Conservation (phyloP, 2,888 invertebrate species). For the Hirtodrosophila trivittata region DNA sequence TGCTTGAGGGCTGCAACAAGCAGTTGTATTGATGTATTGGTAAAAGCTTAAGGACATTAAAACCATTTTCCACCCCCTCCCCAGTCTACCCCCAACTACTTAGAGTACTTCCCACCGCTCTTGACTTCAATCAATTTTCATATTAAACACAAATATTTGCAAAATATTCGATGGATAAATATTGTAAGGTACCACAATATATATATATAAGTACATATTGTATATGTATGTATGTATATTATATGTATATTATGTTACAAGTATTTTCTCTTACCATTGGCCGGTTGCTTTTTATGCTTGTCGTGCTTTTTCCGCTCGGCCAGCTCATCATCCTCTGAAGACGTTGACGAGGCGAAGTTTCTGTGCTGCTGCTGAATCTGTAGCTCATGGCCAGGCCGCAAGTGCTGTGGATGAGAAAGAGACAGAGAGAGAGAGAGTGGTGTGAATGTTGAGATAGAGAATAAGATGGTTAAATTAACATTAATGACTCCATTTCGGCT, state of each 20-base stretch:
- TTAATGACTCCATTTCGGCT: conserved; percentile 57
- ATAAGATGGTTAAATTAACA: conserved; percentile 57
- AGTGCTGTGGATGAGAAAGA: conserved; percentile 32
- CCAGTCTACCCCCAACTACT: conserved; percentile 1
- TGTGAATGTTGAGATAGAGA: background rate
- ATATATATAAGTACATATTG: background rate
- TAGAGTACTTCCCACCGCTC: background rate
- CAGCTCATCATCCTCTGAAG: conserved; percentile 46
- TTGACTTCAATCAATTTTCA: conserved; percentile 37
- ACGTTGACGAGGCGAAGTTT: conserved; percentile 54
- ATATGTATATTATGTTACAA: no score
- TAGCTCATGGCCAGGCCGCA: conserved; percentile 34
- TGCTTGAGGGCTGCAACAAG: no score
- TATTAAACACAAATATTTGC: conserved; percentile 60
- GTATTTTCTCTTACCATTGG: conserved; percentile 58
- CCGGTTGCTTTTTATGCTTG: conserved; percentile 52
- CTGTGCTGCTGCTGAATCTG: conserved; percentile 49
- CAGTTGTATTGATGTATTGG: no score
- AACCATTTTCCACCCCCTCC: no score
- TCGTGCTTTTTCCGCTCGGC: conserved; percentile 37
- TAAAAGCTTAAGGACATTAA: no score
- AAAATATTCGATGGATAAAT: conserved; percentile 23
- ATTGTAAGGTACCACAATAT: conserved; percentile 7
- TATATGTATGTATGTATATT: background rate
- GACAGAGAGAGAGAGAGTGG: background rate